Conservation (phyloP, 2,888 invertebrate genomes). For the Andrena dorsata region DNA sequence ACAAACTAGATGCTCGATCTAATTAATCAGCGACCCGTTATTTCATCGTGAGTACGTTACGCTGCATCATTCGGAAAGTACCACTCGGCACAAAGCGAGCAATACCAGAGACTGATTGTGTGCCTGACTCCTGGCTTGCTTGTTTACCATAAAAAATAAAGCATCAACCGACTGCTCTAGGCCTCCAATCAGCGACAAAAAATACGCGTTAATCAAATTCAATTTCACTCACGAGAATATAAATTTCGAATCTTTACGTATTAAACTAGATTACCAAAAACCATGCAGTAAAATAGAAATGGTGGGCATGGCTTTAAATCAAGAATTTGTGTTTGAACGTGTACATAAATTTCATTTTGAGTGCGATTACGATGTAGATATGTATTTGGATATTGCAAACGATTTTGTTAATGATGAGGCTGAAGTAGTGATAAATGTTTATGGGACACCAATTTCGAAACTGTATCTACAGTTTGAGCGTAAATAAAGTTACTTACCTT, state of each 20-base stretch:
- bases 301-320: too few species aligned
- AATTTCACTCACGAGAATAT: not conserved
- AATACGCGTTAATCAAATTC: not conserved
- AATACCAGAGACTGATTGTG: constrained; percentile 42
- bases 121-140: constrained; percentile 43
- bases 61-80: constrained; percentile 72
- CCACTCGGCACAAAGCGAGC: constrained; percentile 70
- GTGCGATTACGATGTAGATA: too few species aligned
- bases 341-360: too few species aligned
- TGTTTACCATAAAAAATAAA: constrained; percentile 46
- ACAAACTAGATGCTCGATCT: constrained; percentile 76
- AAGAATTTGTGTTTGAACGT: too few species aligned
- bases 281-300: too few species aligned
- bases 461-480: not conserved
- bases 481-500: constrained; percentile 74
- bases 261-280: too few species aligned
- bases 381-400: too few species aligned
- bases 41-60: constrained; percentile 65
- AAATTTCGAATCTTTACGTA: not conserved
- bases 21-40: constrained; percentile 80
- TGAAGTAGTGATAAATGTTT: too few species aligned
- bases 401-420: too few species aligned
- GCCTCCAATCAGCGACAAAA: not conserved
- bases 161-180: not conserved
- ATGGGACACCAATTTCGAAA: not conserved